Evolutionary conservation across 2,888 invertebrate species (phyloP).

Genomic region (Octodonta nipae): DNA sequence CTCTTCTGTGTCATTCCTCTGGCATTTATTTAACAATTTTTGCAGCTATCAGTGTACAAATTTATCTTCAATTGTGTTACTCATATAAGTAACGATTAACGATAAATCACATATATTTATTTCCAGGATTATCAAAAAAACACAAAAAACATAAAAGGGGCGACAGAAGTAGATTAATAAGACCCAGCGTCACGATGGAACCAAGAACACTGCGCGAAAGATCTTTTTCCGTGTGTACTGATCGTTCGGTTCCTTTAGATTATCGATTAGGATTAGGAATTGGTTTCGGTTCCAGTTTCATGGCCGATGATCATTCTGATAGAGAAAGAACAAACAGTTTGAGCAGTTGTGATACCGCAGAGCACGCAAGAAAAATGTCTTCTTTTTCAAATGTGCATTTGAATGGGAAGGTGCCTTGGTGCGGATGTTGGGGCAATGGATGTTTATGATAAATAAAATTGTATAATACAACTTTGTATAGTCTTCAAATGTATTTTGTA

Average conservation of each 20-base stretch:
- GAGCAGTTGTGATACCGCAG: constrained; percentile 48
- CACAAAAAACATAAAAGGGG: constrained; percentile 32
- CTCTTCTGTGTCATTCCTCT: too few relatives aligned
- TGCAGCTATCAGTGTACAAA: too few relatives aligned
- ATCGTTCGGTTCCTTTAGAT: constrained; percentile 28
- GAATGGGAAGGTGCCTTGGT: constrained; percentile 64
- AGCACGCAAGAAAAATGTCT: constrained; percentile 43
- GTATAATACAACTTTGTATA: too few relatives aligned
- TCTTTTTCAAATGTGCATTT: constrained; percentile 46
- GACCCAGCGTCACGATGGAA: constrained; percentile 22
- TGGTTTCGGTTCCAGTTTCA: constrained; percentile 21
- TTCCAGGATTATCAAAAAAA: constrained; percentile 21
- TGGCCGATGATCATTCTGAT: constrained; percentile 40
- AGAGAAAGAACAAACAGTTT: constrained; percentile 54
- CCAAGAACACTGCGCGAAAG: constrained; percentile 27
- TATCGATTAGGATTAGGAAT: constrained; percentile 20
- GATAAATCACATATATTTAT: too few relatives aligned
- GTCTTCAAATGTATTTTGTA: too few relatives aligned
- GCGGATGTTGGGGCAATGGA: constrained; percentile 74
- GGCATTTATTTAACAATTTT: too few relatives aligned
- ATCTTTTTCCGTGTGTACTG: constrained; percentile 34
- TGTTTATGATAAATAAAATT: constrained; percentile 36
- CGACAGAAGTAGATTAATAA: constrained; percentile 15
- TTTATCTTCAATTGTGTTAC: too few relatives aligned
- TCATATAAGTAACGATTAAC: too few relatives aligned